These are phyloP conservation scores for Uria aalge DNA, from an alignment of 2,113 vertebrate genomes.

Conservation along the genomic window DNA sequence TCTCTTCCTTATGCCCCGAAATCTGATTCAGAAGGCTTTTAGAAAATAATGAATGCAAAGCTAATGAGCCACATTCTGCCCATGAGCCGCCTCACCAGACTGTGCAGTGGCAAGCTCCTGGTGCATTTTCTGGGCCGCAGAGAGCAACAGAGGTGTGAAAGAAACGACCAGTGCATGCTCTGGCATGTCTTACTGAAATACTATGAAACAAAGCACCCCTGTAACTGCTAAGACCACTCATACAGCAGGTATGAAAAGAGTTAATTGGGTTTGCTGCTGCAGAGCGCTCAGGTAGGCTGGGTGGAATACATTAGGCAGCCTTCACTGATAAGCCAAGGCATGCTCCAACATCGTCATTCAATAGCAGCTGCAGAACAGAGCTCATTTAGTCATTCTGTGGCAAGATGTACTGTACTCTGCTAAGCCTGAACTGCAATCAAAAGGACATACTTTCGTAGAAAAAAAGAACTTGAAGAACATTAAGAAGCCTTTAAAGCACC, in stretches of 20 bases:
- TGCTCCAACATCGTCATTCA: conserved; percentile 41
- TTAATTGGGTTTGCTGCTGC: conserved; percentile 15
- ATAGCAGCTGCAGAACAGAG: conserved; percentile 42
- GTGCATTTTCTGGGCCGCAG: background rate
- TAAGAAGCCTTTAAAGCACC: conserved; percentile 50
- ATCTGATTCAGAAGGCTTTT: conserved; percentile 33
- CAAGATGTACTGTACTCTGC: conserved; percentile 41
- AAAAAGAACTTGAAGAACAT: conserved; percentile 33
- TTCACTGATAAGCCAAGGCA: conserved; percentile 40
- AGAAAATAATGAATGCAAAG: conserved; percentile 35
- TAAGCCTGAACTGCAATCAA: conserved; percentile 44
- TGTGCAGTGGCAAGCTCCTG: background rate
- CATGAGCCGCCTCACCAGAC: background rate
- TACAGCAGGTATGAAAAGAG: background rate
- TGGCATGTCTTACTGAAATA: background rate
- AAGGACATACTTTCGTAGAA: background rate
- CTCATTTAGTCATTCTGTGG: conserved; percentile 47
- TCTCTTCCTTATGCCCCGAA: background rate
- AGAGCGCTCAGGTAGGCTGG: conserved; percentile 27
- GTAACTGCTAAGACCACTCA: background rate
- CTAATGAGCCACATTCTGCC: conserved; percentile 39
- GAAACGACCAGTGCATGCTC: background rate
- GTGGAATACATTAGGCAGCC: conserved; percentile 38
- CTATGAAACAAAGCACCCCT: background rate
- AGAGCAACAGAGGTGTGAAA: background rate